Evolutionary conservation across 2,797 vertebrate genomes (phyloP), one percentile per base, ranked within the genome.

Genomic region (Chelidonichthys spinosus): DNA sequence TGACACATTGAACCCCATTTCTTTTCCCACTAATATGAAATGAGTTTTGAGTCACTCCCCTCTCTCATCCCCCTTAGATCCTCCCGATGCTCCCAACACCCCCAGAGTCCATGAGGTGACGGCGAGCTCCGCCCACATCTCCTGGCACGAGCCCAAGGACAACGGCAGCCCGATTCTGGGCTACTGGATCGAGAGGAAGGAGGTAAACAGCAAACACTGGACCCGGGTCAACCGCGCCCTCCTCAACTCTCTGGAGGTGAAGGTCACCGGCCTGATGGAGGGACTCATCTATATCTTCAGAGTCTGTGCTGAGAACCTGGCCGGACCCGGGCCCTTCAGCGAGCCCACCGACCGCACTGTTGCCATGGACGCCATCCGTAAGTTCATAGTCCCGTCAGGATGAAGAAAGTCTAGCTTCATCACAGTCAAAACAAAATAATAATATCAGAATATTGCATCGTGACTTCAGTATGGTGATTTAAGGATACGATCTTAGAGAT

Each of bases 101-200:
- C 98, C 98, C 70, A 94, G 95, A 86, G 95, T 99, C 55, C 96
- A 96, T 62, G 98, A 99, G 76, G 95, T 97, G 75, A 97, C 95
- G 0, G 95, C 94, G 1, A 97, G 90, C 89, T 95, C 92, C 14
- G 96, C 95, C 90, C 75, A 95, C 81, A 96, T 99, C 85, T 97
- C 95, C 81, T 99, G 98, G 98, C 97, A 99, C 39, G 98, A 99
- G 86, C 98, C 98, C 5, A 99, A 99, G 86, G 98, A 99, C 86
- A 99, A 99, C 0, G 98, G 98, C 74, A 99, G 98, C 83, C 97
- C 98, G 0, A 99, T 99, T 90, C 90, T 98, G 84, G 98, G 98
- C 63, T 99, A 99, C 84, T 99, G 98, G 98, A 95, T 99, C 69
- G 98, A 99, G 94, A 98, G 96, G 88, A 98, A 98, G 90, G 98